Evolutionary conservation across 1,140 invertebrate species (phyloP), one percentile per base, ranked within the genome.

Genomic region (Temnothorax longispinosus): DNA sequence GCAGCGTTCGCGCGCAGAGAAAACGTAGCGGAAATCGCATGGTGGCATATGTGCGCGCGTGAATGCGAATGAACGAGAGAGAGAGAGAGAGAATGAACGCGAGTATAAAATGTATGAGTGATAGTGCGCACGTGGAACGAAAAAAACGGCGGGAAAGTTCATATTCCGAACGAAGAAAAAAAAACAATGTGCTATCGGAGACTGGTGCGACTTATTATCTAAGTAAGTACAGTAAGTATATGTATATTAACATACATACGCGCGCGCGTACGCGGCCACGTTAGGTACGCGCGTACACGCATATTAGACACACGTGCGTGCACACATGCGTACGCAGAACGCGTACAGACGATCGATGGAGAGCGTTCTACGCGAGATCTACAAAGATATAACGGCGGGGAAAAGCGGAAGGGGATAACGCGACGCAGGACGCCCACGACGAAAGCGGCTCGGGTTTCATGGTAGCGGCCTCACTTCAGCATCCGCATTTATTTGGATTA

Each of bases 131-230:
- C 76, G 44, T 38, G n/a, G 41, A 64, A 77, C 54, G 64, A 77
- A 44, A 38, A 50, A 50, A 71, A 52, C 35, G 52, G 76, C 74
- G 74, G 38, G 50, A 78, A 52, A 67, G 52, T 87, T 89, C 76
- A 86, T 76, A 89, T 89, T 89, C 85, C 88, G 62, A 77, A 84
- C 72, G 77, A 84, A 84, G 71, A 90, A 21, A 85, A 88, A 90
- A 21, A 85, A 88, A 90, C 85, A 85, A 69, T 89, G 67, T 78
- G 75, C 72, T 89, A 89, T 86, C 77, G 85, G 89, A 89, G 85
- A 90, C 88, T 90, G 88, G 89, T 87, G 77, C 88, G 89, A 89
- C 77, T 89, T 84, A 87, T 89, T 77, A 67, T 86, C 85, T 90
- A 86, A 88, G 50, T 89, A 88, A 86, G 72, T 86, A 88, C 74